These are phyloP conservation scores for Hofmannophila pseudospretella DNA, from an alignment of 2,888 invertebrate species.

Conservation along the genomic window DNA sequence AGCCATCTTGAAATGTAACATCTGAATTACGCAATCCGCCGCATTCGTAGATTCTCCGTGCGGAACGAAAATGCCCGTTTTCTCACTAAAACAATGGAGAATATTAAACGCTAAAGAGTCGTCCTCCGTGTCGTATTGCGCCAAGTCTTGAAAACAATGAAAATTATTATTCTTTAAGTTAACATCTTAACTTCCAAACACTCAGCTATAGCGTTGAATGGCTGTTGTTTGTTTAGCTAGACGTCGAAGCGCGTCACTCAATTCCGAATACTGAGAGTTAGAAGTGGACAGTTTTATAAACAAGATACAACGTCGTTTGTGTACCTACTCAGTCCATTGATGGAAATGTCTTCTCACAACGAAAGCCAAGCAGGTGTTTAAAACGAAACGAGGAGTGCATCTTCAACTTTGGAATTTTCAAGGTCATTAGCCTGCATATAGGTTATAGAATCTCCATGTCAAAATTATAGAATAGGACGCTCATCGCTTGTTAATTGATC, in stretches of 20 bases:
- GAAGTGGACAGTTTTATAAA: constrained; percentile 76
- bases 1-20: constrained; percentile 33
- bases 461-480: too few relatives aligned
- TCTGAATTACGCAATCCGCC: constrained; percentile 40
- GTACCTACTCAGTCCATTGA: constrained; percentile 63
- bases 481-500: too few relatives aligned
- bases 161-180: constrained; percentile 28
- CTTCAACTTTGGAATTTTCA: too few relatives aligned
- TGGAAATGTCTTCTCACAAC: constrained; percentile 64
- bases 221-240: constrained; percentile 57
- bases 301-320: constrained; percentile 58
- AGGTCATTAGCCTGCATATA: too few relatives aligned
- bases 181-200: constrained; percentile 19
- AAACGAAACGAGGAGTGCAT: too few relatives aligned
- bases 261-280: constrained; percentile 37
- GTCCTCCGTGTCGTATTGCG: constrained; percentile 27
- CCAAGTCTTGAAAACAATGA: constrained; percentile 37
- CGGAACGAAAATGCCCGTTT: constrained; percentile 43
- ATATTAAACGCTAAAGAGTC: constrained; percentile 29
- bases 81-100: constrained; percentile 45
- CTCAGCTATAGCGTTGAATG: constrained; percentile 26
- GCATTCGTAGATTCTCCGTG: constrained; percentile 37
- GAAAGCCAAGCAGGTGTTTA: constrained; percentile 47
- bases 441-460: too few relatives aligned
- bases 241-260: constrained; percentile 42